These are phyloP conservation scores for Thera britannica DNA, from an alignment of 2,888 invertebrate genomes.

Conservation along the genomic window DNA sequence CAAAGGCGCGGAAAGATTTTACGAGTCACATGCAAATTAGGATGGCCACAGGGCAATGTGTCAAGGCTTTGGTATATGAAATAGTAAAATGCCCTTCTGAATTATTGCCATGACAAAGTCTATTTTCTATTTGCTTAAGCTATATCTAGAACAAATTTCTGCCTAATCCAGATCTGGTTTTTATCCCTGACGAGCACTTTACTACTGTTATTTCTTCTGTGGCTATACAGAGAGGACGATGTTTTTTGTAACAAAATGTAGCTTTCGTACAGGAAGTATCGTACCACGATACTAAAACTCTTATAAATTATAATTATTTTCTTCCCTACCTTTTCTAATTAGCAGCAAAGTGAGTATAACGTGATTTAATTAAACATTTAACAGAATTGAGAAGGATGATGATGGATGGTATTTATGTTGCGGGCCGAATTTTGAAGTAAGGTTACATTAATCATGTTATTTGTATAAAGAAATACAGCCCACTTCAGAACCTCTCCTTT, in stretches of 20 bases:
- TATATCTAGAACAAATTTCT: no score
- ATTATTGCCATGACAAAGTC: conserved; percentile 8
- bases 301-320: neutral
- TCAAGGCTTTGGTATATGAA: conserved; percentile 43
- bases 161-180: no score
- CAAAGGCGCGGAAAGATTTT: conserved; percentile 43
- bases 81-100: conserved; percentile 31
- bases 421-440: neutral
- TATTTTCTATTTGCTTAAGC: neutral
- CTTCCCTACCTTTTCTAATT: conserved; percentile 2
- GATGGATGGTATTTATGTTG: conserved; percentile 43
- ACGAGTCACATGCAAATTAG: conserved; percentile 54
- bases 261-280: no score
- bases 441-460: neutral
- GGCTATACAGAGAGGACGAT: no score
- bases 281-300: neutral
- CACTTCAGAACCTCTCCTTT: no score
- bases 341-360: conserved; percentile 47
- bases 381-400: conserved; percentile 48
- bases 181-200: no score
- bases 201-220: no score
- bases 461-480: neutral
- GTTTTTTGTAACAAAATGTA: no score
- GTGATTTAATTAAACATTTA: conserved; percentile 61
- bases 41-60: conserved; percentile 49